Base-by-base conservation (phyloP, 2,113 vertebrate species). In the Lipotes vexillifer region DNA sequence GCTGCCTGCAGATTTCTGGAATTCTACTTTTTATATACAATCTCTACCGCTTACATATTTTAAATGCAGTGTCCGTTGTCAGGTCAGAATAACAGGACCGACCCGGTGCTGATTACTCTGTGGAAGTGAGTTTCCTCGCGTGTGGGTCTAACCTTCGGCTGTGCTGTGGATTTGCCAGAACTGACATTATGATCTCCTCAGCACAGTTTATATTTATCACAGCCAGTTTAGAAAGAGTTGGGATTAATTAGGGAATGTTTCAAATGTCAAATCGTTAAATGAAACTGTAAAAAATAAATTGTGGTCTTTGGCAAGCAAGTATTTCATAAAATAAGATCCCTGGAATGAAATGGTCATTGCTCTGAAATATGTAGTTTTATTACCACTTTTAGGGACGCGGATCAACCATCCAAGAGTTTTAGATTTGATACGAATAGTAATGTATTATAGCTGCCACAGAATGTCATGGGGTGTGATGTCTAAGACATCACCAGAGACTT, bases 271-370 rank as follows among this genome's bases (percentile, higher is more conserved):
- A 87, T 97, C 95, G 71, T 97, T 97, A 98, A 97, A 94, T 92
- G 92, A 97, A 98, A 98, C 93, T 92, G 90, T 98, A 90, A 97
- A 98, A 98, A 97, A 90, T 95, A 97, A 98, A 97, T 81, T 94
- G 97, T 97, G 88, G 93, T 97, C 96, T 97, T 98, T 91, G 59
- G 94, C 25, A 33, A 96, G 93, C 71, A 97, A 95, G 74, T 61
- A 82, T 94, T 81, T 97, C 92, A 68, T 94, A 92, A 98, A 97
- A 92, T 77, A 82, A 75, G 84, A 93, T 89, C 95, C 69, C 94
- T 93, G 87, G 90, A 91, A 94, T 80, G 38, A 96, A 97, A 93
- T 2, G 89, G 90, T 55, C 78, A 71, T 82, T 0, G 1, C 88
- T 52, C 75, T 93, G 96, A 97, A 97, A 96, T 80, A 94, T 52